Evolutionary conservation across 2,888 invertebrate genomes (phyloP).

Genomic region (Meteorus colon): DNA sequence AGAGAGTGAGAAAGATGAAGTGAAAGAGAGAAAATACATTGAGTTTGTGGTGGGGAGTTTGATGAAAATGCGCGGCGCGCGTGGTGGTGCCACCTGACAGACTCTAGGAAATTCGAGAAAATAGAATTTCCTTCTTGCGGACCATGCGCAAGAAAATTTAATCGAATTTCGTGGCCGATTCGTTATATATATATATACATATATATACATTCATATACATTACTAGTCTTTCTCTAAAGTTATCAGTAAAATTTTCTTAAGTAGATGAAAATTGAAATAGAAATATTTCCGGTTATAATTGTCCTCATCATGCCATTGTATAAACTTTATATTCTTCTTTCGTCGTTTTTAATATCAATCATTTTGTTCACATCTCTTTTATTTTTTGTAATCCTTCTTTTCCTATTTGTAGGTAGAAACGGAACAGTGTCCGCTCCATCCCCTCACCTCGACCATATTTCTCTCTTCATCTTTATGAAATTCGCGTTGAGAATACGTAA

Average conservation of each 20-base stretch:
- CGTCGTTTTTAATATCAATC: not conserved
- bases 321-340: not conserved
- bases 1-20: conserved; percentile 22
- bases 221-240: not conserved
- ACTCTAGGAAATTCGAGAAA: conserved; percentile 67
- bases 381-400: not conserved
- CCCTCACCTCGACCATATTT: conserved; percentile 22
- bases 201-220: not conserved
- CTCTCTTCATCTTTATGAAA: conserved; percentile 20
- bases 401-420: not conserved
- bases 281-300: not conserved
- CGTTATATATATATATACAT: not conserved
- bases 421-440: not conserved
- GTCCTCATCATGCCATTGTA: not conserved
- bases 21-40: conserved; percentile 26
- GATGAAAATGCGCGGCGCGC: conserved; percentile 20
- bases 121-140: conserved; percentile 63
- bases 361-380: not conserved
- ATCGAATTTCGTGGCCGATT: conserved; percentile 50
- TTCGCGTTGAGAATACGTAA: conserved; percentile 37
- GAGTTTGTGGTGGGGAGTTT: not conserved
- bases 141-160: conserved; percentile 59
- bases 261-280: not conserved
- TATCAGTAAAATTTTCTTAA: not conserved
- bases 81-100: conserved; percentile 70